Base-by-base conservation (phyloP, 2,888 invertebrate genomes). In the Apodemia hepburni region DNA sequence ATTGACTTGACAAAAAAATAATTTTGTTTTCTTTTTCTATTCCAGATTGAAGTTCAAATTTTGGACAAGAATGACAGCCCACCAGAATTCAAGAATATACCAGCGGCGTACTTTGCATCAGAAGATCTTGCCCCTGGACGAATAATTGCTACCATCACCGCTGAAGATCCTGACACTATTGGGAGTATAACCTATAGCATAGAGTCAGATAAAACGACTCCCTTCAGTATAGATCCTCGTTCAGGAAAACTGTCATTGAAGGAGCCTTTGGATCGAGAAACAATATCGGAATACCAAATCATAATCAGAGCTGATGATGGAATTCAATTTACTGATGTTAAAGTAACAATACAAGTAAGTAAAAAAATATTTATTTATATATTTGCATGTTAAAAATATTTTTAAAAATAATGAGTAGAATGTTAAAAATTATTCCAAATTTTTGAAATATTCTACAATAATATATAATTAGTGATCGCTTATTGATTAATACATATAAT, bases 61-160 rank as follows among this genome's bases (percentile, higher is more conserved):
- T 84, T 96, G 81, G 98, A 98, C 89, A 96, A 96, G 86, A 98
- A 98, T 84, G 98, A 98, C 92, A 97, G 97, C 76, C 97, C 98
- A n/a, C 98, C 98, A 4, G 94, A 95, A 62, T 97, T 97, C 92
- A 94, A 94, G 72, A 94, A 95, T 68, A 93, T 95, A 45, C 95
- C 95, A 17, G 88, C 95, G 72, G 93, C 93, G 60, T 96, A 95
- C 81, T 92, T 94, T 63, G 95, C 97, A 1, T 97, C 97, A 2
- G 98, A 98, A 81, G 97, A 98, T 80, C 92, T 97, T 65, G 95
- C 96, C 47, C 95, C 96, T 2, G 97, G 97, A 8, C 95, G 96
- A 75, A 86, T 94, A 47, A 95, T 98, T 66, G 95, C 96, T 11
- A 94, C 94, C 11, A 93, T 98, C 62, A 93, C 92, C 61, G 98